Percentiles rank a stretch among this genome's conserved stretches.
Conservation (phyloP, 2,797 vertebrate species). For the Ambastaia sidthimunki region DNA sequence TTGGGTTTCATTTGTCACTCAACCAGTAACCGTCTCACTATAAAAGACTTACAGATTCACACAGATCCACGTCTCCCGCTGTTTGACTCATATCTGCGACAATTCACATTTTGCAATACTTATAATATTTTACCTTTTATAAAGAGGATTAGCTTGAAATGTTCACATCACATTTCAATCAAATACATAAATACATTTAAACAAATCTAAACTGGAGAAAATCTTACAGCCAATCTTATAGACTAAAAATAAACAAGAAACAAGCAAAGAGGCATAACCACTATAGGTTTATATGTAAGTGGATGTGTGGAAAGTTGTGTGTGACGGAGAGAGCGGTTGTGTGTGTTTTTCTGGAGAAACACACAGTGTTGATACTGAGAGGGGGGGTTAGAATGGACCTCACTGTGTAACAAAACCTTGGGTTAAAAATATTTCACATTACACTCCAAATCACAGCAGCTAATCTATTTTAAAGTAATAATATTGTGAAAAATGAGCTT, state of each 20-base stretch:
- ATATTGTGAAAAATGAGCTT: too few relatives aligned
- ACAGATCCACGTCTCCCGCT: background rate
- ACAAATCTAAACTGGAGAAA: too few relatives aligned
- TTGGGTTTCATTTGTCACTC: constrained; percentile 78
- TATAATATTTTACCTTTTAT: background rate
- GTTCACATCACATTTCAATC: too few relatives aligned
- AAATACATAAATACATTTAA: too few relatives aligned
- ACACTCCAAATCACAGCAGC: constrained; percentile 59
- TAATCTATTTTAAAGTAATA: too few relatives aligned
- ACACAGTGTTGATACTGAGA: too few relatives aligned
- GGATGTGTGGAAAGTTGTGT: constrained; percentile 29
- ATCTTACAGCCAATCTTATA: too few relatives aligned
- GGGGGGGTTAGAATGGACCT: constrained; percentile 79
- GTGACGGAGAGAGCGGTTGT: constrained; percentile 36
- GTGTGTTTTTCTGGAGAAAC: constrained; percentile 67
- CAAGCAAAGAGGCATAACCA: background rate
- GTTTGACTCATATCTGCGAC: background rate
- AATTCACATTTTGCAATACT: background rate
- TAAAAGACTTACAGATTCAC: constrained; percentile 48
- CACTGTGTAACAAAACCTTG: constrained; percentile 69
- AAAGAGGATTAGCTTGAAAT: too few relatives aligned
- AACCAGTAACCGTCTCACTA: constrained; percentile 73
- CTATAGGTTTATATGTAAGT: constrained; percentile 38
- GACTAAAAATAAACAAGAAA: too few relatives aligned
- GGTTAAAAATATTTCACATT: constrained; percentile 2